phyloP scores from a whole-genome alignment of 2,797 vertebrate species.

The Pogoniulus pusillus region DNA sequence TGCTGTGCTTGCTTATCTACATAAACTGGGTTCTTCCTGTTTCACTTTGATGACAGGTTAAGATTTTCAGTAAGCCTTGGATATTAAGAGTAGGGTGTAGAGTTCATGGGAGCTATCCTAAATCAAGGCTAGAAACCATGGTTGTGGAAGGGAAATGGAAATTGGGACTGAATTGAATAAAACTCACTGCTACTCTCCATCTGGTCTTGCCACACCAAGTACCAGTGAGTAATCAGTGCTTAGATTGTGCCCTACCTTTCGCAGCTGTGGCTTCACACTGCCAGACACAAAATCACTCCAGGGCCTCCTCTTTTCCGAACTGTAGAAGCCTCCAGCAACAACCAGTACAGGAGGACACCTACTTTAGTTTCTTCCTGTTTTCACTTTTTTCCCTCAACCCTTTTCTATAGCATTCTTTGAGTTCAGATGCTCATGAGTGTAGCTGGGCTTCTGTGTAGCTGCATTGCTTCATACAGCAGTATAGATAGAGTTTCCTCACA shows the following conservation, averaged over 20 bases:
- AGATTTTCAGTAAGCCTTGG: background rate
- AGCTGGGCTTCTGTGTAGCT: background rate
- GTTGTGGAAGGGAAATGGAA: background rate
- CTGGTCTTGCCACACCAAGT: background rate
- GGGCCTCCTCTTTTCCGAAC: fast-evolving
- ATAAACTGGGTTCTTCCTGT: background rate
- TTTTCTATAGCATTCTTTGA: background rate
- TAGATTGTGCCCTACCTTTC: background rate
- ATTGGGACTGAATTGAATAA: background rate
- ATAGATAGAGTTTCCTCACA: fast-evolving
- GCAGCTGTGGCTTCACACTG: background rate
- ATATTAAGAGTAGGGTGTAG: background rate
- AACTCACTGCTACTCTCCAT: background rate
- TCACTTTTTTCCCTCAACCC: background rate
- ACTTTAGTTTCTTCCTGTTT: background rate
- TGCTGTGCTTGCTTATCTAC: background rate
- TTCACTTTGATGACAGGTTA: background rate
- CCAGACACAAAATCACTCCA: background rate
- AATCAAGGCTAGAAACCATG: background rate
- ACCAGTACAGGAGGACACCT: background rate
- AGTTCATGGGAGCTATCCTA: background rate
- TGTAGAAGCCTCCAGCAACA: background rate
- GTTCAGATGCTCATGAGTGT: background rate
- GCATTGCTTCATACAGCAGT: background rate
- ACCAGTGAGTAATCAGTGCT: background rate